These are phyloP conservation scores for Barypeithes pellucidus DNA, from an alignment of 2,888 invertebrate genomes.

Conservation along the genomic window DNA sequence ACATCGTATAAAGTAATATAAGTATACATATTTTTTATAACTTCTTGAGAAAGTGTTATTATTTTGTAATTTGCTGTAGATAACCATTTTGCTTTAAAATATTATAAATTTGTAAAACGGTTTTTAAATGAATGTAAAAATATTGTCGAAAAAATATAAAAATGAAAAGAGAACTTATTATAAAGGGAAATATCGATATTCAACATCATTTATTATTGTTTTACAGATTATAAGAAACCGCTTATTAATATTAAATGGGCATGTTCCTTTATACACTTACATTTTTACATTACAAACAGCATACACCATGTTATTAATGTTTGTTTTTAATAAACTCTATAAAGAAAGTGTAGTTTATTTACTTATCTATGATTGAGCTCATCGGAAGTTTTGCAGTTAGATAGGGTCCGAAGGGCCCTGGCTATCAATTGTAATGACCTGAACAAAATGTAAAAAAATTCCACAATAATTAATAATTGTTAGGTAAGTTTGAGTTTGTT, in stretches of 20 bases:
- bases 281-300: slow-evolving; percentile 16
- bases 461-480: no score
- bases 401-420: no score
- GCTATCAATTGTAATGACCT: no score
- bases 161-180: slow-evolving; percentile 4
- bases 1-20: slow-evolving; percentile 36
- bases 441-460: no score
- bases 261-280: slow-evolving; percentile 28
- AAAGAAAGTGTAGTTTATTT: not conserved
- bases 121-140: slow-evolving; percentile 35
- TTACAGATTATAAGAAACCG: slow-evolving; percentile 12
- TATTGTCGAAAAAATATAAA: slow-evolving; percentile 10
- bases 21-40: not conserved
- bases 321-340: slow-evolving; percentile 44
- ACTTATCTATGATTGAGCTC: no score
- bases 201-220: slow-evolving; percentile 21
- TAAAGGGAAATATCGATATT: slow-evolving; percentile 24
- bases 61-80: slow-evolving; percentile 20
- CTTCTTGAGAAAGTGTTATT: not conserved
- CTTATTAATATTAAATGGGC: slow-evolving; percentile 42
- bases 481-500: no score
- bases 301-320: slow-evolving; percentile 42
- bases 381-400: no score
- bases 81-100: slow-evolving; percentile 32
- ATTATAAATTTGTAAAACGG: slow-evolving; percentile 27